Evolutionary conservation across 2,113 vertebrate species (phyloP).

Genomic region (Sturnus vulgaris): DNA sequence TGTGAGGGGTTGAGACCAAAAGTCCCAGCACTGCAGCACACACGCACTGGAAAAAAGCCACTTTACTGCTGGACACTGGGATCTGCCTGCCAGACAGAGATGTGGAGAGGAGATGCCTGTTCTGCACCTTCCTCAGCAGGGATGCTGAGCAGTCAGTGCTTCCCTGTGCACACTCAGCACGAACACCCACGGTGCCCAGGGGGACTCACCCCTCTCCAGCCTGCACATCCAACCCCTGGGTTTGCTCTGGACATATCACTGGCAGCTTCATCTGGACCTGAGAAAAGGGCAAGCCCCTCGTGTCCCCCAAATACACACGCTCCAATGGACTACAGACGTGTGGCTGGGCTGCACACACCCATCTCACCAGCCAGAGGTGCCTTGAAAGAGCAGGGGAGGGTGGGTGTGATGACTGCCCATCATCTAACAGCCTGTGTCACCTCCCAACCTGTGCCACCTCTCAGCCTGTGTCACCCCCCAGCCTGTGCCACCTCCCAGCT

Average conservation of each 20-base stretch:
- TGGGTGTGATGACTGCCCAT: accelerated
- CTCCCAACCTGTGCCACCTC: not conserved
- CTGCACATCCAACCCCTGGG: not conserved
- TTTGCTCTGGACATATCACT: not conserved
- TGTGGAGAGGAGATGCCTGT: not conserved
- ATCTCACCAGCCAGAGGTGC: not conserved
- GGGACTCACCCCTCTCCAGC: not conserved
- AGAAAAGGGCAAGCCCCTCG: not conserved
- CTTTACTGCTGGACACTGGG: not conserved
- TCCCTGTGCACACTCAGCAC: not conserved
- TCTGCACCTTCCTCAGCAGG: not conserved
- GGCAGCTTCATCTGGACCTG: not conserved
- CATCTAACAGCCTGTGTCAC: not conserved
- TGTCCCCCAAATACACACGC: not conserved
- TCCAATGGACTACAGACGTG: accelerated
- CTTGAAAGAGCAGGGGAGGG: not conserved
- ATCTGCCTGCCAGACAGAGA: not conserved
- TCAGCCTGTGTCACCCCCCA: not conserved
- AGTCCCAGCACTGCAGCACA: not conserved
- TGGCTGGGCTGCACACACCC: not conserved
- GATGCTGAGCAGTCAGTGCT: not conserved
- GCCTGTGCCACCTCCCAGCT: not conserved
- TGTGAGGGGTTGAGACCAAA: not conserved
- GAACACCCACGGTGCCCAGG: not conserved
- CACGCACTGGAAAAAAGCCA: not conserved